A percentile compares a stretch with the other conserved stretches of the same genome.
These are phyloP conservation scores for Plemyria rubiginata DNA, from an alignment of 2,888 invertebrate genomes.

Conservation along the genomic window DNA sequence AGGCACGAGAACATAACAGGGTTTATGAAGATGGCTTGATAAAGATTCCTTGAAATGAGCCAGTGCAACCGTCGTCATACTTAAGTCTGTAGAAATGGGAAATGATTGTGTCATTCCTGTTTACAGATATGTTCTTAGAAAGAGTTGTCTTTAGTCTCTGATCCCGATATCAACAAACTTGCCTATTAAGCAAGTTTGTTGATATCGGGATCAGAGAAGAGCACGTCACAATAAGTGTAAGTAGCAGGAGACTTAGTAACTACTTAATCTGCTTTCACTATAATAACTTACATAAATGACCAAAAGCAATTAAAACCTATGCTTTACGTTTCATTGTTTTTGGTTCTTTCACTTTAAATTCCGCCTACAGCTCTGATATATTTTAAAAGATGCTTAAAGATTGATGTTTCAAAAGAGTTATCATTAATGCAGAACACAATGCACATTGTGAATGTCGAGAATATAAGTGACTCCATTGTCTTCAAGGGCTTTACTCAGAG, in stretches of 20 bases:
- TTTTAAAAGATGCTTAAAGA: not conserved
- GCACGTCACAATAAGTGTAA: not conserved
- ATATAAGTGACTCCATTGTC: constrained; percentile 1
- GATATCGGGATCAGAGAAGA: not conserved
- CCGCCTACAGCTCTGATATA: not conserved
- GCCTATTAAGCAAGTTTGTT: not conserved
- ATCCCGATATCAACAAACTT: too few relatives aligned
- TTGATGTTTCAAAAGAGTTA: not conserved
- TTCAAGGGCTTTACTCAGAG: constrained; percentile 2
- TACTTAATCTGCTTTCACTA: too few relatives aligned
- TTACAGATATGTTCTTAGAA: not conserved
- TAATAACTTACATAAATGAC: too few relatives aligned
- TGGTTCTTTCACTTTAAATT: not conserved
- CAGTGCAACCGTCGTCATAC: not conserved
- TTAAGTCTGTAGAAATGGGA: constrained; percentile 1
- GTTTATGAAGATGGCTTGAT: not conserved
- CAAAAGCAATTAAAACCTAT: too few relatives aligned
- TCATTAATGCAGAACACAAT: constrained; percentile 2
- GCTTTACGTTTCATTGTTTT: too few relatives aligned
- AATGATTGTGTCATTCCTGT: constrained; percentile 1
- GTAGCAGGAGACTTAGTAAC: too few relatives aligned
- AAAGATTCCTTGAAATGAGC: not conserved
- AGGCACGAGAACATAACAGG: too few relatives aligned
- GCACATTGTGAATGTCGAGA: not conserved
- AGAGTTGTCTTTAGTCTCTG: too few relatives aligned